phyloP scores from a whole-genome alignment of 2,797 vertebrate genomes.

The Peromyscus attwateri region DNA sequence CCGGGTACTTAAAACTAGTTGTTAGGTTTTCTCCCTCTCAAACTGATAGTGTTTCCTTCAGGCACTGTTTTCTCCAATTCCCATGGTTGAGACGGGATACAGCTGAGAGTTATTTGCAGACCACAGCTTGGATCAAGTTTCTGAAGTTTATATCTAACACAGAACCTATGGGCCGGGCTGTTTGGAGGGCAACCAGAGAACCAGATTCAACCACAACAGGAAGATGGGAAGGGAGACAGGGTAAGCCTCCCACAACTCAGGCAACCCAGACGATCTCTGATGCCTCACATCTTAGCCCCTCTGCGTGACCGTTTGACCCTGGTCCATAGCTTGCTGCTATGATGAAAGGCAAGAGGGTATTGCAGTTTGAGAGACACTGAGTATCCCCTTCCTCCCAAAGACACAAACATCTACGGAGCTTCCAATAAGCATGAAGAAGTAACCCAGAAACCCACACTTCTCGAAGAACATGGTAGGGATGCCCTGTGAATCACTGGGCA shows the following conservation, averaged over 20 bases:
- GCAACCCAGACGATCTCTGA: background rate
- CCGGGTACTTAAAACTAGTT: background rate
- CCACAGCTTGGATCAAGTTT: conserved; percentile 65
- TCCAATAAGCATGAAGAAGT: background rate
- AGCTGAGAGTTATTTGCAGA: conserved; percentile 74
- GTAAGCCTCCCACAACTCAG: background rate
- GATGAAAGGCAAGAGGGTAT: background rate
- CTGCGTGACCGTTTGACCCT: background rate
- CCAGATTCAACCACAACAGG: conserved; percentile 45
- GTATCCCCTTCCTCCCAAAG: background rate
- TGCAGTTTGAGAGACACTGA: background rate
- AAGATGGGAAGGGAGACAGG: background rate
- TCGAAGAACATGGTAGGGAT: background rate
- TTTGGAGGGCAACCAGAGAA: conserved; percentile 2
- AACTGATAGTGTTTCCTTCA: conserved; percentile 43
- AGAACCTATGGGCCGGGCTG: conserved; percentile 13
- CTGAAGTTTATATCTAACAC: conserved; percentile 32
- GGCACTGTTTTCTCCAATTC: conserved; percentile 29
- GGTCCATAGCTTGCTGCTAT: background rate
- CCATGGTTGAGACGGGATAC: conserved; percentile 58
- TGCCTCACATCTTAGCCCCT: background rate
- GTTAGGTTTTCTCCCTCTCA: background rate
- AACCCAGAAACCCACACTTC: background rate
- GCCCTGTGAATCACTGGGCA: background rate
- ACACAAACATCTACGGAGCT: background rate